Evolutionary conservation across 2,113 vertebrate genomes (phyloP), one percentile per base, ranked within the genome.

Genomic region (Oenanthe oenanthe): DNA sequence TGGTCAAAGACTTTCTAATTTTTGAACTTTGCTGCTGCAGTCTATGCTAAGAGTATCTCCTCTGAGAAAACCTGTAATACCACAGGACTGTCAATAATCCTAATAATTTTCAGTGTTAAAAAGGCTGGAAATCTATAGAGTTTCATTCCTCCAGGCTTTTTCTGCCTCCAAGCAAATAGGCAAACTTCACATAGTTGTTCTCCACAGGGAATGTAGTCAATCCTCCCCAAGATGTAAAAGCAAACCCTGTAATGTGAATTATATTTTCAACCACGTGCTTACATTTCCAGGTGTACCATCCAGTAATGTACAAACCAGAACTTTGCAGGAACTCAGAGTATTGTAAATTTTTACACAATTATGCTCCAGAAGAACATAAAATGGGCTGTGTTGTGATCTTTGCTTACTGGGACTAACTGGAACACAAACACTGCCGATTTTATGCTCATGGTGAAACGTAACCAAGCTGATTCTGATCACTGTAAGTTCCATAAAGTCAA

Each of bases 41-140:
- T 85, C 48, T 84, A 4, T 61, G 57, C 36, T 81, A 57, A 87
- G 20, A 79, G 29, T 36, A 54, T 34, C 29, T 83, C 58, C 87
- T 76, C 34, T 34, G 68, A 80, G 82, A 12, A 88, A 83, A 94
- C 51, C 60, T 73, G 16, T 51, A 95, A 36, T 31, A 71, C 62
- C 65, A 82, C 42, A 73, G 26, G 22, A 61, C 57, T 87, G 84
- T 72, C 91, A 89, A 91, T 87, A 89, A 87, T 70, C 67, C 73
- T 85, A 65, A 88, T 94, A 68, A 79, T 94, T 91, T 85, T 45
- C 42, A 79, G 24, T 47, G 42, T 85, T 92, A 61, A 88, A 92
- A 94, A 91, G 62, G 28, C 53, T 92, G 24, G 29, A 88, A 87
- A 47, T 54, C 20, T 66, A 73, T 71, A 31, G 91, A 88, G 54